Conservation (phyloP, 1,140 invertebrate genomes). For the Platyscapa corneri region DNA sequence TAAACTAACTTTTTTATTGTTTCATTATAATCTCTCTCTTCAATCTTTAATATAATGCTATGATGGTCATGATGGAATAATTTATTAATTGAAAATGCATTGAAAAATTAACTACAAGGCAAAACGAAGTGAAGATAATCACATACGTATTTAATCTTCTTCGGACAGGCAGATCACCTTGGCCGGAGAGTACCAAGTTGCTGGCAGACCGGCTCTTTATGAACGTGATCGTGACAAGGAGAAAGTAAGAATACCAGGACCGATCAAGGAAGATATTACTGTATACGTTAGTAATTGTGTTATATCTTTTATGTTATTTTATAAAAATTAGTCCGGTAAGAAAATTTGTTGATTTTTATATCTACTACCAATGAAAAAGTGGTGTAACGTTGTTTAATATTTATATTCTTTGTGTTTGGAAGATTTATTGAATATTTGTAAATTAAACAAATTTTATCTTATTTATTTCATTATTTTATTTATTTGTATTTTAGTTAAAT, state of each 20-base stretch:
- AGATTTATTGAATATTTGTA: too few species aligned
- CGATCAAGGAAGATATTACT: conserved; percentile 86
- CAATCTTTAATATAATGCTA: too few species aligned
- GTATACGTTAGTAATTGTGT: conserved; percentile 82
- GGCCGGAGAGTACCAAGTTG: conserved; percentile 87
- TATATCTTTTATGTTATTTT: background rate
- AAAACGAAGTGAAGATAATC: conserved; percentile 11
- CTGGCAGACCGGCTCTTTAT: conserved; percentile 88
- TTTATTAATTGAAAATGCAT: conserved; percentile 12
- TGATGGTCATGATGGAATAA: background rate
- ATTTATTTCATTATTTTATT: background rate
- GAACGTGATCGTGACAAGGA: conserved; percentile 88
- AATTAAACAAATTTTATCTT: too few species aligned
- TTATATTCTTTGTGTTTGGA: too few species aligned
- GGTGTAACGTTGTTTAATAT: too few species aligned
- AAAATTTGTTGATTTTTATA: background rate
- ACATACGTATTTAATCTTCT: conserved; percentile 48
- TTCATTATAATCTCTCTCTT: too few species aligned
- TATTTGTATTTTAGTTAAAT: background rate
- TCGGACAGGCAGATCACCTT: conserved; percentile 81
- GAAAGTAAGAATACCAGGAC: conserved; percentile 86
- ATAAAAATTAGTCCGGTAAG: background rate
- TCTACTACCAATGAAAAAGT: too few species aligned
- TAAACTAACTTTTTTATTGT: too few species aligned
- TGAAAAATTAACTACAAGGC: conserved; percentile 14